Evolutionary conservation across 2,888 invertebrate species (phyloP), one percentile per base, ranked within the genome.

Genomic region (Conus canariensis): DNA sequence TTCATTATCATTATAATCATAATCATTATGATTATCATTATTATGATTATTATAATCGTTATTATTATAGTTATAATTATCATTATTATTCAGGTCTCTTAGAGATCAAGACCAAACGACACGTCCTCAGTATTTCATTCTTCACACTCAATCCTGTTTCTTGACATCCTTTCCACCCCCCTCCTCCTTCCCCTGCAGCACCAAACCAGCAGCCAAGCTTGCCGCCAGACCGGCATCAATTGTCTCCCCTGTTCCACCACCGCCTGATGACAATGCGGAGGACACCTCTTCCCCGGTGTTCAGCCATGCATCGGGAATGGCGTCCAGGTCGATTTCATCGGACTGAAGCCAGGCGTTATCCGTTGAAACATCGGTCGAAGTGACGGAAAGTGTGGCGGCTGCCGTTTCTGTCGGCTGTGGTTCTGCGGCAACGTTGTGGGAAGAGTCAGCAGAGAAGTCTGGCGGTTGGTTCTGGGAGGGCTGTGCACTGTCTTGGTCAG

Each of bases 91-190:
- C 45, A 45, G 45, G 45, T 45, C 45, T 45, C 45, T 3, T 45
- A 45, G 45, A 45, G 45, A 45, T 45, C 45, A 45, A 45, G 45
- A 45, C 45, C 45, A 45, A 45, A 45, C 45, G 4, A 30, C 30
- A 30, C 30, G 30, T 30, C 30, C 30, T 30, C 45, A 45, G 45
- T 4, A 4, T 4, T 45, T 45, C 45, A 45, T 45, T 45, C 7
- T 83, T n/a, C 82, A 19, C 58, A 19, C 45, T 90, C 86, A 90
- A 67, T 90, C 90, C 59, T 70, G 88, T 70, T 90, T 90, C 87
- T 89, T 90, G 19, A 90, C 86, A 10, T 70, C 88, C 59, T 74
- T 58, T 14, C 87, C 87, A 56, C 56, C 87, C 67, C n/a, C 60
- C 58, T 74, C 74, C 80, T 64, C 82, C 87, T 56, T 64, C 64